phyloP scores from a whole-genome alignment of 2,113 vertebrate species.

The Scomber japonicus region DNA sequence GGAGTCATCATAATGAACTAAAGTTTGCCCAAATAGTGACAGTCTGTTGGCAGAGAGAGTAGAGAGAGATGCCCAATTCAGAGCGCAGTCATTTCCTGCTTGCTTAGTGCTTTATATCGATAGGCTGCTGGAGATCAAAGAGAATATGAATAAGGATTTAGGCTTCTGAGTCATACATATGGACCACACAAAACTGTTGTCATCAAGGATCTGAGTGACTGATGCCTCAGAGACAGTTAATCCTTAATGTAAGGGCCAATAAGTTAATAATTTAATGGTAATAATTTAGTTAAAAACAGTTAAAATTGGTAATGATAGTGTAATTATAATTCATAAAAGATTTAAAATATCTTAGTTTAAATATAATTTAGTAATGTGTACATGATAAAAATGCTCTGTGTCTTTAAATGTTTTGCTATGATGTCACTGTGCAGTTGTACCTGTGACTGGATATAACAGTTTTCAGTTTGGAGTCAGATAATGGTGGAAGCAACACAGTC shows the following conservation, averaged over 20 bases:
- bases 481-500: too few relatives aligned
- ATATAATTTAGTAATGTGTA: too few relatives aligned
- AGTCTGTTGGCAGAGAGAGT: slow-evolving; percentile 66
- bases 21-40: slow-evolving; percentile 59
- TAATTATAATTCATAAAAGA: too few relatives aligned
- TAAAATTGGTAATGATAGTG: too few relatives aligned
- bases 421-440: too few relatives aligned
- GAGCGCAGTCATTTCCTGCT: slow-evolving; percentile 52
- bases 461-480: too few relatives aligned
- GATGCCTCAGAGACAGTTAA: slow-evolving; percentile 24
- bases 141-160: slow-evolving; percentile 48
- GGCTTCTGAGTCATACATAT: slow-evolving; percentile 43
- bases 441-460: too few relatives aligned
- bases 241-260: background rate
- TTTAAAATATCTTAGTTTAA: too few relatives aligned
- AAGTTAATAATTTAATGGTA: too few relatives aligned
- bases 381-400: too few relatives aligned
- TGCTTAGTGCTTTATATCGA: slow-evolving; percentile 40
- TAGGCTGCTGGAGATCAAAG: slow-evolving; percentile 31
- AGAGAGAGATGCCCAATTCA: slow-evolving; percentile 36
- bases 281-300: too few relatives aligned
- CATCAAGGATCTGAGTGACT: slow-evolving; percentile 17
- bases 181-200: slow-evolving; percentile 33
- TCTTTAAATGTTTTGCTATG: too few relatives aligned
- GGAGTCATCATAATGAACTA: slow-evolving; percentile 61